Evolutionary conservation across 2,797 vertebrate species (phyloP), one percentile per base, ranked within the genome.

Genomic region (Threskiornis aethiopicus): DNA sequence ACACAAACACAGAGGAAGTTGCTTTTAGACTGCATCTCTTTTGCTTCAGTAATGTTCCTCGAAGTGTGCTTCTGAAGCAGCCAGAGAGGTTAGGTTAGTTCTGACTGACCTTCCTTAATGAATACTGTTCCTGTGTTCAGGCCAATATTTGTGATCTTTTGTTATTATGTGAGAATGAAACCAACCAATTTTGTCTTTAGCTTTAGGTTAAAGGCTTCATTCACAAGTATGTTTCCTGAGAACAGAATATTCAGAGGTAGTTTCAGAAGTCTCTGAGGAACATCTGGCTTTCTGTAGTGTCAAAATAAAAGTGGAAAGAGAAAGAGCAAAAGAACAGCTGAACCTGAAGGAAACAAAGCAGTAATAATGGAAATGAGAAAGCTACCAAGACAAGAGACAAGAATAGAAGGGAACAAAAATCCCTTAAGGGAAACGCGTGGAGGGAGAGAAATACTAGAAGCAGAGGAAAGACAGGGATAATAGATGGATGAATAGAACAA

Each of bases 331-430:
- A 82, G 54, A 96, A 59, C 61, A 93, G 52, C 58, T 85, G 67
- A 93, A 95, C 22, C 35, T 87, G 84, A 94, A 89, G 87, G 89
- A 97, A 96, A 85, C 78, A 75, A 94, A 92, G 65, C 7, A 0
- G 6, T 87, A 58, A 75, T 85, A 92, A 86, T 79, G 49, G 72
- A 95, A 91, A 75, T 83, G 52, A 91, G 78, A 91, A 89, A 81
- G 69, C 72, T 93, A 96, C 62, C 24, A 51, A 83, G 61, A 72
- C 52, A 88, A 86, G 33, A 76, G 49, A 26, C 46, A 67, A 64
- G 64, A 90, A 90, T 67, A 93, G 84, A 90, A 91, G 58, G 76
- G 75, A 95, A 83, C 70, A 85, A 89, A 90, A 93, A 77, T 89
- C 78, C 57, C 84, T 89, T 87, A 69, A 93, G 84, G 93, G 78